These are phyloP conservation scores for Orthonevra nobilis DNA, from an alignment of 2,888 invertebrate species.

Conservation along the genomic window DNA sequence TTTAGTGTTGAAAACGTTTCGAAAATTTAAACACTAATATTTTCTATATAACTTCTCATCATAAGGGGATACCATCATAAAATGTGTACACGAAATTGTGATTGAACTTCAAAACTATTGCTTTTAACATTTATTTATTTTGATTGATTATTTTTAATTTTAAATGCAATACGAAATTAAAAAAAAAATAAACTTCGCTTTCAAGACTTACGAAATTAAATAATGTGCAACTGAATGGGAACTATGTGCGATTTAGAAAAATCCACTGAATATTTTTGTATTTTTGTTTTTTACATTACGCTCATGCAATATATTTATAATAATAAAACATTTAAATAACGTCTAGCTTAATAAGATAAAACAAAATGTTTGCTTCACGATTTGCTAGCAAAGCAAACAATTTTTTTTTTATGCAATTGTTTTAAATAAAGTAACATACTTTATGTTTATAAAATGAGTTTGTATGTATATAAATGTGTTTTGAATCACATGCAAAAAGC, in stretches of 20 bases:
- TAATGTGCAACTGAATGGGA: background rate
- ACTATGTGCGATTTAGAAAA: background rate
- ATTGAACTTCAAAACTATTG: too few species aligned
- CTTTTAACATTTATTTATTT: background rate
- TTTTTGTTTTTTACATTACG: conserved; percentile 4
- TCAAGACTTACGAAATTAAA: too few species aligned
- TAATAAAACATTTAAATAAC: background rate
- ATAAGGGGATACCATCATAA: too few species aligned
- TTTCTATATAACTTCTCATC: too few species aligned
- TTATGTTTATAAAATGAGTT: background rate
- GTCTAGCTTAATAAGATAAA: background rate
- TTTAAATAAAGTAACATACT: conserved; percentile 2
- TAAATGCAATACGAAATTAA: too few species aligned
- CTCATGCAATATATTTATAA: conserved; percentile 16
- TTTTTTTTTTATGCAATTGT: conserved; percentile 5
- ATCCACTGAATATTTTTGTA: background rate
- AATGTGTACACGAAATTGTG: too few species aligned
- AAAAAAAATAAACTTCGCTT: too few species aligned
- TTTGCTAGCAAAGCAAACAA: conserved; percentile 36
- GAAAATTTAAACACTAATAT: too few species aligned
- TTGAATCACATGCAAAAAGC: too few species aligned
- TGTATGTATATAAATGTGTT: background rate
- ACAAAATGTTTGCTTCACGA: conserved; percentile 3
- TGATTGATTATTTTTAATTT: too few species aligned
- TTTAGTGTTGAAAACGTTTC: too few species aligned